Base-by-base conservation (phyloP, 2,888 invertebrate species). In the Osmoderma eremita region DNA sequence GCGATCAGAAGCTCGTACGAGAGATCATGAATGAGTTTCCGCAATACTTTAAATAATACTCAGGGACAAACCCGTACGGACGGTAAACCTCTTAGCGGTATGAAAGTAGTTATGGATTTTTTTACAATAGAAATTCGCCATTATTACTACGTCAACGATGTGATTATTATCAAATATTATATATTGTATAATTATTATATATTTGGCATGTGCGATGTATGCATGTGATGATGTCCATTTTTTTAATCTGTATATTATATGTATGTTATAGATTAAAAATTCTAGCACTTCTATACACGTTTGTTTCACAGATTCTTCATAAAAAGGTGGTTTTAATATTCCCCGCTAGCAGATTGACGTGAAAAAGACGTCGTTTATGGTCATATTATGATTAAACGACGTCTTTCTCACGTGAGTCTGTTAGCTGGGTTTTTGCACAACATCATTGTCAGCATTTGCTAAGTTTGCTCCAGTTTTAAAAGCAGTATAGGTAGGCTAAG, bases 21-120 rank as follows among this genome's bases (percentile, higher is more conserved):
- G 91, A 92, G 74, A 92, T 94, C 73, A 90, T 91, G 71, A 92
- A 93, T 81, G 93, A 94, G 82, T 94, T 93, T 84, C 92, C 93
- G 12, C 90, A 91, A 72, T 88, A 87, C 78, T 91, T 91, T 81
- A 90, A 90, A 72, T 82, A 76, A 78, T 51, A 39, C 58, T 48
- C 58, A 45, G 58, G 58, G 56, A 41, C 42, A n/a, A n/a, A n/a
- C n/a, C n/a, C n/a, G n/a, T n/a, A n/a, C n/a, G n/a, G n/a, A n/a
- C n/a, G n/a, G n/a, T n/a, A n/a, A n/a, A n/a, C n/a, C n/a, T n/a
- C n/a, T n/a, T n/a, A n/a, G n/a, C n/a, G n/a, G n/a, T n/a, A n/a
- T n/a, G n/a, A n/a, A n/a, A n/a, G n/a, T n/a, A 30, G 30, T 30
- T 30, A 30, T 10, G 30, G 30, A 42, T 15, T 17, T 6, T n/a